phyloP scores from a whole-genome alignment of 2,113 vertebrate genomes.

The Psettodes erumei region DNA sequence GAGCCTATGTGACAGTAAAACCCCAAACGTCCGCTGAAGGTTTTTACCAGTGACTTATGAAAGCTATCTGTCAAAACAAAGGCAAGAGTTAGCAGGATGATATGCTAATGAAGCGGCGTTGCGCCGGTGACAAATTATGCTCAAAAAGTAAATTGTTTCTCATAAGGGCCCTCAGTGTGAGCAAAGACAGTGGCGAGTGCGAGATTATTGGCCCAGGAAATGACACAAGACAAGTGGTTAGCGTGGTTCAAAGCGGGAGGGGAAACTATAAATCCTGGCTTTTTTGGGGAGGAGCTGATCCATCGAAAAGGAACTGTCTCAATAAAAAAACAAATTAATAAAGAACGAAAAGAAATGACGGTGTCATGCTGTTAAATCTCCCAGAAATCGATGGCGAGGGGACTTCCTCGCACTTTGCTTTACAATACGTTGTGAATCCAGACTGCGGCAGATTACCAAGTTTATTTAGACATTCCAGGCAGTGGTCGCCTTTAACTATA shows the following conservation, averaged over 20 bases:
- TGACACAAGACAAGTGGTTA: conserved; percentile 52
- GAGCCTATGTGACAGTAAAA: conserved; percentile 86
- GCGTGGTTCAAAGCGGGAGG: conserved; percentile 38
- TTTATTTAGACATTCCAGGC: neutral
- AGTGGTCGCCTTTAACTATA: neutral
- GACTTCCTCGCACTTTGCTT: neutral
- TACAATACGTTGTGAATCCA: neutral
- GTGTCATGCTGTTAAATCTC: conserved; percentile 2
- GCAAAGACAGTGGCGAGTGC: conserved; percentile 48
- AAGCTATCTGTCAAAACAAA: conserved; percentile 86
- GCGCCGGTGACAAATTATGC: conserved; percentile 78
- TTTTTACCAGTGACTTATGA: conserved; percentile 86
- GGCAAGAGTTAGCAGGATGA: conserved; percentile 78
- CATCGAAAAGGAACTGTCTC: conserved; percentile 11
- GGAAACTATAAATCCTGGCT: conserved; percentile 30
- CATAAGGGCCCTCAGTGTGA: conserved; percentile 57
- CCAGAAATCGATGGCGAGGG: conserved; percentile 12
- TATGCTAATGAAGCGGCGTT: conserved; percentile 82
- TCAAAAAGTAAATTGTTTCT: conserved; percentile 80
- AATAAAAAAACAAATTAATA: conserved; percentile 21
- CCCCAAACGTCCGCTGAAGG: conserved; percentile 82
- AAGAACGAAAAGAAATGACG: conserved; percentile 6
- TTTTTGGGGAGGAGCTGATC: neutral
- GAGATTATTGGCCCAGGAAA: conserved; percentile 49
- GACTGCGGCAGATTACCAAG: neutral